Conservation (phyloP, 2,113 vertebrate genomes). For the Cercocebus atys region DNA sequence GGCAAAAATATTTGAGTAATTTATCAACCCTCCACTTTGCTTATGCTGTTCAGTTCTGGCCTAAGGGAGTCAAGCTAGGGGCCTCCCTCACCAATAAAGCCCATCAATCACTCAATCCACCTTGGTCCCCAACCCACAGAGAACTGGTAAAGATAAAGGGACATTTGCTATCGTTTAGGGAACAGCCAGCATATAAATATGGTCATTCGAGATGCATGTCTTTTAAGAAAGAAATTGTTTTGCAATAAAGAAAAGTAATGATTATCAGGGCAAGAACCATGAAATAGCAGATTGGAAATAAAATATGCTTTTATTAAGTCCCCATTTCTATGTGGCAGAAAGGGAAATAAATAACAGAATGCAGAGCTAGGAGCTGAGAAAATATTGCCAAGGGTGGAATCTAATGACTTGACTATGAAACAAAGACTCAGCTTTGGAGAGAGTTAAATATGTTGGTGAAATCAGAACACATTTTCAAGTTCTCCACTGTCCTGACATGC, state of each 20-base stretch:
- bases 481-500: background rate
- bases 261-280: constrained; percentile 70
- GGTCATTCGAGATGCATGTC: background rate
- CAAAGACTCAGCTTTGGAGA: constrained; percentile 39
- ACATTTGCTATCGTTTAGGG: background rate
- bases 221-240: constrained; percentile 60
- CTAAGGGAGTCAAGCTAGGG: background rate
- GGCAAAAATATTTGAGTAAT: constrained; percentile 61
- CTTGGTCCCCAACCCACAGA: background rate
- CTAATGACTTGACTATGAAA: constrained; percentile 49
- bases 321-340: constrained; percentile 47
- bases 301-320: constrained; percentile 71
- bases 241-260: constrained; percentile 60
- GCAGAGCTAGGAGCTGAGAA: background rate
- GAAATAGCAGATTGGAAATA: constrained; percentile 71
- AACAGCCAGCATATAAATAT: constrained; percentile 40
- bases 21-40: constrained; percentile 28
- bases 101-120: constrained; percentile 58
- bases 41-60: constrained; percentile 1
- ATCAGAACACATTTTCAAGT: constrained; percentile 44
- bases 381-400: constrained; percentile 32
- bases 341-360: constrained; percentile 61
- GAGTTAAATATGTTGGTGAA: constrained; percentile 50
- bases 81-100: constrained; percentile 5
- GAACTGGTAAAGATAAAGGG: background rate